Evolutionary conservation across 2,888 invertebrate species (phyloP), one percentile per base, ranked within the genome.

Genomic region (Marronus borbonicus): DNA sequence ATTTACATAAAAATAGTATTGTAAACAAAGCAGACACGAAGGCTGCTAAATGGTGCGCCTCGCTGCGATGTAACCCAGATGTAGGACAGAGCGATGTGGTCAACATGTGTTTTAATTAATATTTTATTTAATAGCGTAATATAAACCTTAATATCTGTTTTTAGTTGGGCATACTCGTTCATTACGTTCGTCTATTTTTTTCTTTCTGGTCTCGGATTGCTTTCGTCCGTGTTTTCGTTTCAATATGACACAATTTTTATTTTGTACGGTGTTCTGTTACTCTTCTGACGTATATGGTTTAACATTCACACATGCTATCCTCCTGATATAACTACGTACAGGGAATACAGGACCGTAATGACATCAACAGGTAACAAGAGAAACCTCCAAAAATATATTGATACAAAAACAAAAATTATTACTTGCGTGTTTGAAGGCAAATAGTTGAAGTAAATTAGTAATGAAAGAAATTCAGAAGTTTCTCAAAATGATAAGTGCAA

Each of bases 71-170:
- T 74, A 62, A 74, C 20, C 60, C 72, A 74, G 72, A 74, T 74
- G 72, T 60, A 74, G 39, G 44, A 60, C 14, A 17, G 28, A 39
- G 28, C 72, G 72, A 74, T 74, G 72, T 79, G 79, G 79, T 66
- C 79, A 77, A 77, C 79, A 79, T 76, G 76, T 79, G 79, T 79
- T 77, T 70, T 77, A 79, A 79, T 79, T 79, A 79, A 79, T 77
- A 76, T 79, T 79, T 79, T 76, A 79, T 79, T 76, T 76, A 76
- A 79, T 79, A 79, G 77, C 72, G 79, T 79, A 79, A 79, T 76
- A 77, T 79, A 79, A 79, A 76, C 79, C 79, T 76, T 79, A 77
- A 60, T 77, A 77, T 77, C 77, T 77, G 77, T 77, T 77, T 77
- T 72, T 77, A 74, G 60, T 49, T 60, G 44, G 72, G 60, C 72